Conservation (phyloP, 2,888 invertebrate genomes). For the Acheta domesticus region DNA sequence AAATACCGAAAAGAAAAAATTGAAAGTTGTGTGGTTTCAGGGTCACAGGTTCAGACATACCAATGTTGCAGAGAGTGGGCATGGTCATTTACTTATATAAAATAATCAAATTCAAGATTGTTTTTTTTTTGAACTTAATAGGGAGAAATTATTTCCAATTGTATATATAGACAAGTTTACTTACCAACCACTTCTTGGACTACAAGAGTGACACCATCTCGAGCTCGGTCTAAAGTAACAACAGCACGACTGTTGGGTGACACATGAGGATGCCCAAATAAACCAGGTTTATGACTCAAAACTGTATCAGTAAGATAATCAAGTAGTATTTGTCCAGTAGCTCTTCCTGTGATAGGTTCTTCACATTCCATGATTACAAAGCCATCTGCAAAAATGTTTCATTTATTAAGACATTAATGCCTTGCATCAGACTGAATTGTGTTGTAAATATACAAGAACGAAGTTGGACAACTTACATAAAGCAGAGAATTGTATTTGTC, state of each 20-base stretch:
- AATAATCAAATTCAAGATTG: no score
- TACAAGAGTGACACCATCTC: conserved; percentile 58
- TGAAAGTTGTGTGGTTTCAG: no score
- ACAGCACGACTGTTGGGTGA: conserved; percentile 68
- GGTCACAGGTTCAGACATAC: no score
- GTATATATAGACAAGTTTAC: conserved; percentile 36
- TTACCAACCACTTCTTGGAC: conserved; percentile 63
- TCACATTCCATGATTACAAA: conserved; percentile 67
- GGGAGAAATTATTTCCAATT: no score
- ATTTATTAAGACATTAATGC: neutral
- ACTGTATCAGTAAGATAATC: conserved; percentile 72
- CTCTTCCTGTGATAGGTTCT: conserved; percentile 60
- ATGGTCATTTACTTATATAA: no score
- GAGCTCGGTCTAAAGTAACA: conserved; percentile 61
- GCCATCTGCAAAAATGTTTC: conserved; percentile 56
- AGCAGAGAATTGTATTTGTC: conserved; percentile 65
- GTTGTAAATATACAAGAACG: neutral
- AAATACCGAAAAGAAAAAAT: no score
- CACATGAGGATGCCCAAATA: conserved; percentile 63
- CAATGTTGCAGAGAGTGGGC: no score
- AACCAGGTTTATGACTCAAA: conserved; percentile 58
- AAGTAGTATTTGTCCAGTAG: conserved; percentile 63
- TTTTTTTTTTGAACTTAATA: no score
- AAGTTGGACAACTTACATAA: conserved; percentile 56
- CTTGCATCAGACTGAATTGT: neutral